Percentiles rank a stretch among this genome's conserved stretches.
phyloP scores from a whole-genome alignment of 2,113 vertebrate genomes.

The Laticauda laticaudata region DNA sequence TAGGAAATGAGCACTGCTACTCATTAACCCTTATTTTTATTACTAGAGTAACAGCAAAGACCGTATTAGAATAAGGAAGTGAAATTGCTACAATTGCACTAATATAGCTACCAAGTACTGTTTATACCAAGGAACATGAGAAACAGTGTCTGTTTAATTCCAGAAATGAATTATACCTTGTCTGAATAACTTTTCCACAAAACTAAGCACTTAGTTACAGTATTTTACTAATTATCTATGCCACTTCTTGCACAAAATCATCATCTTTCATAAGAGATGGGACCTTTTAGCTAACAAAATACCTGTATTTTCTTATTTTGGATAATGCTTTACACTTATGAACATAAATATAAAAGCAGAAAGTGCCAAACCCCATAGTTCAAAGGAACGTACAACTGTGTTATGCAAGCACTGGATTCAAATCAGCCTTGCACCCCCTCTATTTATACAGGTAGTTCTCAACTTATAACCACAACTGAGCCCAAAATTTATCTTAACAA shows the following conservation, averaged over 20 bases:
- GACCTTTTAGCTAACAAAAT: neutral
- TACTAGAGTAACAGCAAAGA: neutral
- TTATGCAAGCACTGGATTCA: neutral
- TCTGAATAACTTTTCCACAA: neutral
- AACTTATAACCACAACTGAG: neutral
- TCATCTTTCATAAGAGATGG: neutral
- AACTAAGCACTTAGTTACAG: neutral
- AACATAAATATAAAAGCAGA: neutral
- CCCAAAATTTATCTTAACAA: neutral
- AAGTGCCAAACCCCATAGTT: neutral
- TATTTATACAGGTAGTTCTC: neutral
- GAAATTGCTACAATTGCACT: neutral
- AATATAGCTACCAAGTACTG: neutral
- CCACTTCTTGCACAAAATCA: neutral
- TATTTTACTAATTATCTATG: neutral
- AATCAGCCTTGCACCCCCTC: neutral
- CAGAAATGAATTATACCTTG: neutral
- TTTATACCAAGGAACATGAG: neutral
- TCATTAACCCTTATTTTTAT: neutral
- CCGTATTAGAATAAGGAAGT: neutral
- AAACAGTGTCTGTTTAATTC: neutral
- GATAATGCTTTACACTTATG: neutral
- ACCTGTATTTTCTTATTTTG: neutral
- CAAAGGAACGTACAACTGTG: neutral
- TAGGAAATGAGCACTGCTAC: neutral